Conservation (phyloP, 2,113 vertebrate genomes). For the Thryonomys swinderianus region DNA sequence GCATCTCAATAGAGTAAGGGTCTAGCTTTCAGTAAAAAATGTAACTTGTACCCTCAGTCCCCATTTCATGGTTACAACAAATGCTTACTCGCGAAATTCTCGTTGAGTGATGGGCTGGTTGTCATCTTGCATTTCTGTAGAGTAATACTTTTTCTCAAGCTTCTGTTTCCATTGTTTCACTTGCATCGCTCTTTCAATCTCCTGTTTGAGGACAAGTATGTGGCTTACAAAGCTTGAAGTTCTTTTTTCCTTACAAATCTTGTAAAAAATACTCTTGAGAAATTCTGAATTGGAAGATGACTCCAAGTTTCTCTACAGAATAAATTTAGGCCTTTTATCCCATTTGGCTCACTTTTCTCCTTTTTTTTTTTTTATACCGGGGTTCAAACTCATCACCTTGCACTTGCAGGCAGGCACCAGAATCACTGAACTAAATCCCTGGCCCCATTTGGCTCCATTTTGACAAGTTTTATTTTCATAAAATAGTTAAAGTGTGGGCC, state of each 20-base stretch:
- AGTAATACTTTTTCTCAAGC: background rate
- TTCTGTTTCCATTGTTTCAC: conserved; percentile 63
- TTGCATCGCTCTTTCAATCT: conserved; percentile 34
- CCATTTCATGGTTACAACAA: background rate
- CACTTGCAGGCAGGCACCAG: no score
- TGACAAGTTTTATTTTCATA: conserved; percentile 31
- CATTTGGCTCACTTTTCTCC: background rate
- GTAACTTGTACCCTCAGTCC: background rate
- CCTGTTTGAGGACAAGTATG: conserved; percentile 49
- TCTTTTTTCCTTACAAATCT: conserved; percentile 33
- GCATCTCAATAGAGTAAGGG: background rate
- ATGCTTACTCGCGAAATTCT: conserved; percentile 80
- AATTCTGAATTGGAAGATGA: conserved; percentile 13
- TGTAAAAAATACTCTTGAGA: background rate
- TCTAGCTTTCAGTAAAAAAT: conserved; percentile 45
- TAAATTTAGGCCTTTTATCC: background rate
- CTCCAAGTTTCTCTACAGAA: background rate
- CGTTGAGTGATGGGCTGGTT: conserved; percentile 72
- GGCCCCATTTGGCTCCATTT: background rate
- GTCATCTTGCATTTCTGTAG: background rate
- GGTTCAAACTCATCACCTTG: no score
- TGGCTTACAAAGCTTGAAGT: conserved; percentile 37
- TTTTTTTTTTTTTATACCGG: no score
- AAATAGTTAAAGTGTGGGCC: no score
- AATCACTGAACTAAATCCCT: no score